A percentile compares a stretch with the other conserved stretches of the same genome.
Conservation (phyloP, 2,888 invertebrate genomes). For the Hirtodrosophila alboralis region DNA sequence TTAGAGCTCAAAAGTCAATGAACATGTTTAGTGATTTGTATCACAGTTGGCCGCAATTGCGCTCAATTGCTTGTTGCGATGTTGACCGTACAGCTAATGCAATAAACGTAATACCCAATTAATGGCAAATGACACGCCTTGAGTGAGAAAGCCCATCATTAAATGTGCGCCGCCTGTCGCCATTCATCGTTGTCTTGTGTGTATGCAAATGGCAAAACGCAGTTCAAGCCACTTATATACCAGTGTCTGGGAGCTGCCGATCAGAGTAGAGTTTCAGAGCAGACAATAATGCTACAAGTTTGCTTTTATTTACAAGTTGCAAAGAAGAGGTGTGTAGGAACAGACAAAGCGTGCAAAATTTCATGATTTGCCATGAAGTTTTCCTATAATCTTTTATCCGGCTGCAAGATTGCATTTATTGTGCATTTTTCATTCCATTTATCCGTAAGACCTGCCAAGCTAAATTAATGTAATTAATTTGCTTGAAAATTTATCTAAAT, state of each 20-base stretch:
- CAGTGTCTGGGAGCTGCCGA: not conserved
- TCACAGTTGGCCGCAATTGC: constrained; percentile 49
- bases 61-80: constrained; percentile 29
- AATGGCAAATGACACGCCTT: constrained; percentile 53
- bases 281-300: too few relatives aligned
- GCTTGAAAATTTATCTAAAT: too few relatives aligned
- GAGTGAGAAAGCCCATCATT: constrained; percentile 51
- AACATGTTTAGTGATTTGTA: constrained; percentile 40
- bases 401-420: too few relatives aligned
- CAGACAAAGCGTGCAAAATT: too few relatives aligned
- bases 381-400: too few relatives aligned
- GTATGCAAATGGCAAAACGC: constrained; percentile 33
- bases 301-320: too few relatives aligned
- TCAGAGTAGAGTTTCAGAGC: not conserved
- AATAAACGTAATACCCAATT: constrained; percentile 62
- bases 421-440: too few relatives aligned
- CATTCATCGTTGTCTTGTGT: constrained; percentile 1
- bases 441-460: too few relatives aligned
- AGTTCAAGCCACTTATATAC: constrained; percentile 14
- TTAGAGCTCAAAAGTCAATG: constrained; percentile 47
- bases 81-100: constrained; percentile 9
- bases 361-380: too few relatives aligned
- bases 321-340: too few relatives aligned
- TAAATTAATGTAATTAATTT: too few relatives aligned
- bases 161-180: constrained; percentile 50